Base-by-base conservation (phyloP, 2,888 invertebrate species). In the Monopis laevigella region DNA sequence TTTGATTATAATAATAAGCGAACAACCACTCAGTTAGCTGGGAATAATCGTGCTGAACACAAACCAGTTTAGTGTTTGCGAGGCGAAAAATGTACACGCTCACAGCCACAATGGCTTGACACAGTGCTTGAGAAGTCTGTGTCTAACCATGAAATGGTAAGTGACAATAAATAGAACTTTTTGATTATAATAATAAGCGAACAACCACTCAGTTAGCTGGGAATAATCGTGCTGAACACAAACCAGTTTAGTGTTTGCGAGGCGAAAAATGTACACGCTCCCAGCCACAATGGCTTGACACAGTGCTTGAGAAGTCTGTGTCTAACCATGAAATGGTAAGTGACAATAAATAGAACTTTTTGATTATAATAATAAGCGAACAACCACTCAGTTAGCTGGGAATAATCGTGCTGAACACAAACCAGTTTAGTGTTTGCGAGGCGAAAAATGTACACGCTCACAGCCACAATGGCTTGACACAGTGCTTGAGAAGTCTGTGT, bases 41-140 rank as follows among this genome's bases (percentile, higher is more conserved):
- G 86, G 92, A 52, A 89, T 96, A 58, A 86, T 96, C 43, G 92
- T 90, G 17, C 77, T 96, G 50, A 96, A 96, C 82, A 95, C 95
- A 30, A 94, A 94, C 73, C 82, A 95, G 54, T 94, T 89, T 88
- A 65, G 63, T 27, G 52, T 65, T 4, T 83, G 84, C 51, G 68
- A 77, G 43, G 62, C 67, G 1, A 68, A 59, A 45, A 65, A 60
- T 12, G 50, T 47, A 1, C 63, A 65, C 34, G 68, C 74, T 11
- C 54, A 84, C 96, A 96, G 74, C 93, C 95, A 88, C 81, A 84
- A 32, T 96, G 96, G 96, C 82, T 96, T 40, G 86, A 89, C 45
- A 82, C 82, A 12, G 88, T 89, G 29, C 82, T 96, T 35, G 81
- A 84, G 26, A 89, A 89, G 55, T 91, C 93, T 4, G 84, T 86